These are phyloP conservation scores for Amazona guildingii DNA, from an alignment of 2,113 vertebrate genomes.

Conservation along the genomic window DNA sequence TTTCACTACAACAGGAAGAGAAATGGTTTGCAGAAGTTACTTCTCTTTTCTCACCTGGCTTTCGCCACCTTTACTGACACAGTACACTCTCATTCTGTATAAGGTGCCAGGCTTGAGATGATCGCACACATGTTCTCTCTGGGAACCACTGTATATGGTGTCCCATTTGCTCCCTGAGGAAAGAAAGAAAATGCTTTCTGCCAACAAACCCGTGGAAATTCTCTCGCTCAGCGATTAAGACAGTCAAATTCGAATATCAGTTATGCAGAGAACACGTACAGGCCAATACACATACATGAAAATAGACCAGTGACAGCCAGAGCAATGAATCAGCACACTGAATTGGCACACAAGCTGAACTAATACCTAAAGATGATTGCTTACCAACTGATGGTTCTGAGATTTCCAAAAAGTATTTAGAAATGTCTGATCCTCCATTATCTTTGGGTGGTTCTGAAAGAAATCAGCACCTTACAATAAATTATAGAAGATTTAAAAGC, in stretches of 20 bases:
- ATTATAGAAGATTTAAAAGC: background rate
- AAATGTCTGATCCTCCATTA: constrained; percentile 76
- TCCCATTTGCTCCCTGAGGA: constrained; percentile 75
- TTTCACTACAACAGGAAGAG: background rate
- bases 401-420: constrained; percentile 77
- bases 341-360: background rate
- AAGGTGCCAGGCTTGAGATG: constrained; percentile 74
- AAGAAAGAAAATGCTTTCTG: background rate
- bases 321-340: background rate
- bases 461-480: background rate
- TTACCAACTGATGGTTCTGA: constrained; percentile 70
- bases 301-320: background rate
- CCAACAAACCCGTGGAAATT: background rate
- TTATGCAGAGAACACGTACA: background rate
- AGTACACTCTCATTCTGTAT: constrained; percentile 77
- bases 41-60: constrained; percentile 72
- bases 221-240: background rate
- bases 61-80: constrained; percentile 70
- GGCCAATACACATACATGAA: fast-evolving
- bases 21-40: background rate
- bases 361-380: background rate
- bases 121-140: constrained; percentile 75
- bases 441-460: constrained; percentile 80
- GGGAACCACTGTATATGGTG: constrained; percentile 66
- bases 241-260: background rate